phyloP scores from a whole-genome alignment of 2,113 vertebrate species.

The Peromyscus leucopus region DNA sequence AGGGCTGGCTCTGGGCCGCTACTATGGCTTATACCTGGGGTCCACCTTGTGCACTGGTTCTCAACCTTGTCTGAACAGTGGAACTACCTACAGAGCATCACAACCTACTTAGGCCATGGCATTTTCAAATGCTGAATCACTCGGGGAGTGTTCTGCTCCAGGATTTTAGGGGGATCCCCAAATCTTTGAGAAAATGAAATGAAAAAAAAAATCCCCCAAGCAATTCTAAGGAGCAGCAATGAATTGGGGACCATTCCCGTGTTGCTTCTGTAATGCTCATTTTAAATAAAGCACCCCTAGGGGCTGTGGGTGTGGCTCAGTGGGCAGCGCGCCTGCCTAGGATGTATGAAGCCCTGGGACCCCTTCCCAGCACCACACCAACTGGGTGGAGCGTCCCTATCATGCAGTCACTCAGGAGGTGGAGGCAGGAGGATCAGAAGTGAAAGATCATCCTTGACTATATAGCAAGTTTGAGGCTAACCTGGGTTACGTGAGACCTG shows the following conservation, averaged over 20 bases:
- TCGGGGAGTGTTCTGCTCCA: background rate
- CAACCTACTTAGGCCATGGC: background rate
- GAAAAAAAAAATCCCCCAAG: background rate
- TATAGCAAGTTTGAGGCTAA: background rate
- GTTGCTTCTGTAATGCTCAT: background rate
- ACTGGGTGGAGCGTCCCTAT: background rate
- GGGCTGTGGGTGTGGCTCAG: background rate
- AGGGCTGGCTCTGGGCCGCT: rapidly evolving
- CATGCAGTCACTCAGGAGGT: background rate
- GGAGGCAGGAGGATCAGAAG: background rate
- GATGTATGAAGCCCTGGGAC: background rate
- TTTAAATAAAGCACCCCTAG: conserved; percentile 15
- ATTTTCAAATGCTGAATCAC: background rate
- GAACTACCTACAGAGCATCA: background rate
- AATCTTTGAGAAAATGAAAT: background rate
- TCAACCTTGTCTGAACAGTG: background rate
- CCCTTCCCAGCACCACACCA: background rate
- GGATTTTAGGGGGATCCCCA: background rate
- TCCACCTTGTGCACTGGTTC: background rate
- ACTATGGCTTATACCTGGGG: background rate
- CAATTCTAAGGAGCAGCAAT: background rate
- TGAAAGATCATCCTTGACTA: background rate
- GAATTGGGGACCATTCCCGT: background rate
- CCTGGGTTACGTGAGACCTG: background rate
- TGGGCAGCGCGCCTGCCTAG: background rate